phyloP scores from a whole-genome alignment of 2,113 vertebrate species.

The Tetrao urogallus region DNA sequence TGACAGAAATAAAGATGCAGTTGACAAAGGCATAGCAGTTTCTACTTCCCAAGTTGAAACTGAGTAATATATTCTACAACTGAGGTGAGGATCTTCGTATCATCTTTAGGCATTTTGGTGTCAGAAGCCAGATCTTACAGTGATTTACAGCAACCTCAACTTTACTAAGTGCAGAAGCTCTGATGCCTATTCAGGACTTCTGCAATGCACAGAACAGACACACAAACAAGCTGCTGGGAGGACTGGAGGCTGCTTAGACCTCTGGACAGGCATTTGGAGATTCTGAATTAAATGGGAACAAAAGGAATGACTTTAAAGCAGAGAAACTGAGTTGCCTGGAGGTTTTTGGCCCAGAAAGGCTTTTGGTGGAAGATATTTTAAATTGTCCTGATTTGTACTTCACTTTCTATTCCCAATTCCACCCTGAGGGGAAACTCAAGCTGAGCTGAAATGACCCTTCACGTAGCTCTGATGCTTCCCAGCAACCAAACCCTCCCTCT shows the following conservation, averaged over 20 bases:
- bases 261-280: not conserved
- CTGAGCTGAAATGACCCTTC: not conserved
- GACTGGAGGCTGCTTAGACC: not conserved
- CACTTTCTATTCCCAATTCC: not conserved
- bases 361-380: not conserved
- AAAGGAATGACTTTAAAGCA: not conserved
- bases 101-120: not conserved
- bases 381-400: not conserved
- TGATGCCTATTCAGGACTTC: not conserved
- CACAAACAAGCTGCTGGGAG: not conserved
- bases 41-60: not conserved
- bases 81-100: not conserved
- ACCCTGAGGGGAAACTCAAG: not conserved
- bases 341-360: not conserved
- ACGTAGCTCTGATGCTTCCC: not conserved
- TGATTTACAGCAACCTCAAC: not conserved
- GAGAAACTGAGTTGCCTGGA: not conserved
- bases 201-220: not conserved
- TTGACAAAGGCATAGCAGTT: not conserved
- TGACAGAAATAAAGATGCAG: conserved; percentile 30
- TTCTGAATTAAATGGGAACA: not conserved
- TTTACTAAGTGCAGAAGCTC: not conserved
- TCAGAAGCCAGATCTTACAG: not conserved
- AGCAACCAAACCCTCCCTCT: not conserved
- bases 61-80: not conserved